Evolutionary conservation across 2,113 vertebrate genomes (phyloP), one percentile per base, ranked within the genome.

Genomic region (Eidolon helvum): DNA sequence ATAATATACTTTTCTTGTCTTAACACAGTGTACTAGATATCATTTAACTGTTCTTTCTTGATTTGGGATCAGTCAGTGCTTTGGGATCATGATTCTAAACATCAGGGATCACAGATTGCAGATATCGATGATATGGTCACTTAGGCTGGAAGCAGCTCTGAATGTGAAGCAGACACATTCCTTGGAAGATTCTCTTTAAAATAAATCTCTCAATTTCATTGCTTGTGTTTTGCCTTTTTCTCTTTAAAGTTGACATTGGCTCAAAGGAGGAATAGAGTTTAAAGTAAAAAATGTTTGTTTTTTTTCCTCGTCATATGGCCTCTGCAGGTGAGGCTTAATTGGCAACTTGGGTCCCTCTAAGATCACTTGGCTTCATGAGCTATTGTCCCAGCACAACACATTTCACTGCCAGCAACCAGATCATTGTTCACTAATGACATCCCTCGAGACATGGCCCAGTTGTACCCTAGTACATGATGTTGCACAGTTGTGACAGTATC

Each of bases 191-290:
- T 38, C 45, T 69, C 86, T 65, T 69, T 57, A 43, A 84, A 98
- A 92, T 96, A 96, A 97, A 96, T 87, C 26, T 63, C 61, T 57
- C 40, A 28, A 4, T 69, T 91, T 79, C 40, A 68, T 74, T 78
- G 55, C 35, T 82, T 57, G 21, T 80, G 57, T 96, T 93, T 97
- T 78, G 79, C 18, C 16, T 48, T 93, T 80, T 86, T 87, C 55
- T 80, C 55, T 91, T 97, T 48, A 75, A 79, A 55, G 45, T 80
- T 63, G 87, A 53, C 11, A 68, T 55, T 78, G 43, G 74, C 78
- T 85, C 71, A 50, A 48, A 85, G 38, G 68, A 48, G 5, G 21
- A 43, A 26, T 53, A 48, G 86, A 26, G 5, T 63, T 66, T 30
- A 72, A 53, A 71, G 45, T 19, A 24, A 50, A 87, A 80, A 2